Base-by-base conservation (phyloP, 2,888 invertebrate genomes). In the Dorcus parallelipipedus region DNA sequence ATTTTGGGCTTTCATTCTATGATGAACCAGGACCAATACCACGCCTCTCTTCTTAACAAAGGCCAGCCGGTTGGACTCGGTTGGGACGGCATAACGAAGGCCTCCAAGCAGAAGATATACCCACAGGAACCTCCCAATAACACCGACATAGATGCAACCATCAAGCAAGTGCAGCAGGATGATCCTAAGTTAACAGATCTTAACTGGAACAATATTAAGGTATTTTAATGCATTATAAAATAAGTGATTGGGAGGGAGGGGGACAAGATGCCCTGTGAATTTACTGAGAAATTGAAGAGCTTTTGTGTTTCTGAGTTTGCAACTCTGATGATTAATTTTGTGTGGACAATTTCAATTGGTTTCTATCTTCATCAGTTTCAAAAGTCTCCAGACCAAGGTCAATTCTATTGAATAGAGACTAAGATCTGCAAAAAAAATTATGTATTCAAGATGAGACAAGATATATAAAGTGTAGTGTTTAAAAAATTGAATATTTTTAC, bases 1-100 rank as follows among this genome's bases (percentile, higher is more conserved):
- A 96, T 97, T 79, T 86, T 97, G 76, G 99, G 98, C 74, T 97
- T 99, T 86, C 98, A 99, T 82, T 97, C 97, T 63, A 97, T 99
- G 95, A 93, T 99, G 90, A 99, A 97, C 79, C 99, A 99, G 83
- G 97, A 97, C 77, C 99, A 99, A 82, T 99, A 97, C 81, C 97
- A 98, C 82, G 96, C 97, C 61, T 97, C 98, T 42, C 83, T 95
- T 61, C 80, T 93, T 65, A 95, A 95, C 82, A 95, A 95, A 80
- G 93, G 92, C 26, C 93, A 94, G 75, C 93, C 93, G 0, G 85
- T 93, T 61, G 94, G 94, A 48, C 80, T 94, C 71, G 95, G 94
- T 66, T 95, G 94, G 94, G 93, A 93, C 75, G 95, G 96, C 71
- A 90, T 96, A 73, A 97, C 97, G 54, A 96, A 96, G 82, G 91